These are phyloP conservation scores for Acanthis flammea DNA, from an alignment of 2,797 vertebrate genomes.

Conservation along the genomic window DNA sequence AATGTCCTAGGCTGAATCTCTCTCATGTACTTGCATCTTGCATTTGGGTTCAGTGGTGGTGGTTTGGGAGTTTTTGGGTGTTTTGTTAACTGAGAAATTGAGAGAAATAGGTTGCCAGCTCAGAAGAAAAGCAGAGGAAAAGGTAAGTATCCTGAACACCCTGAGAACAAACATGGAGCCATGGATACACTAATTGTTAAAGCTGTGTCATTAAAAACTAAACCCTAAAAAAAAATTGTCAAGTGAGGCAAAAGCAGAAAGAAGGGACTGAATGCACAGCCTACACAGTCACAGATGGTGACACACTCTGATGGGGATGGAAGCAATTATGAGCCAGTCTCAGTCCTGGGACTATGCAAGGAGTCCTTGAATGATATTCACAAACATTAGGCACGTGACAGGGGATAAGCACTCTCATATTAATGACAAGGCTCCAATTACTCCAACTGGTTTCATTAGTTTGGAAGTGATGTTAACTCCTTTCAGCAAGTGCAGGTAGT, in stretches of 20 bases:
- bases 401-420: neutral
- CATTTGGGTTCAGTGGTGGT: neutral
- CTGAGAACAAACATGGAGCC: neutral
- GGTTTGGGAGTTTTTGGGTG: rapidly evolving
- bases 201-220: neutral
- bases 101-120: neutral
- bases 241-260: conserved; percentile 13
- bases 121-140: neutral
- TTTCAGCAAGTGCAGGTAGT: neutral
- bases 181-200: neutral
- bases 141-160: neutral
- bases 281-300: conserved; percentile 21
- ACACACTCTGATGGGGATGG: conserved; percentile 17
- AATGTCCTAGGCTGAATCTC: neutral
- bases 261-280: neutral
- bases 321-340: conserved; percentile 28
- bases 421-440: conserved; percentile 15
- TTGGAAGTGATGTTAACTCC: neutral
- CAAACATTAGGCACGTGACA: neutral
- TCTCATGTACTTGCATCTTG: neutral
- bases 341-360: conserved; percentile 27
- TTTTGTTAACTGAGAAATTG: neutral
- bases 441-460: neutral
- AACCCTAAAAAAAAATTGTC: neutral
- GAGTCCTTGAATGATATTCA: conserved; percentile 49